Base-by-base conservation (phyloP, 2,888 invertebrate genomes). In the Heliconius hortense region DNA sequence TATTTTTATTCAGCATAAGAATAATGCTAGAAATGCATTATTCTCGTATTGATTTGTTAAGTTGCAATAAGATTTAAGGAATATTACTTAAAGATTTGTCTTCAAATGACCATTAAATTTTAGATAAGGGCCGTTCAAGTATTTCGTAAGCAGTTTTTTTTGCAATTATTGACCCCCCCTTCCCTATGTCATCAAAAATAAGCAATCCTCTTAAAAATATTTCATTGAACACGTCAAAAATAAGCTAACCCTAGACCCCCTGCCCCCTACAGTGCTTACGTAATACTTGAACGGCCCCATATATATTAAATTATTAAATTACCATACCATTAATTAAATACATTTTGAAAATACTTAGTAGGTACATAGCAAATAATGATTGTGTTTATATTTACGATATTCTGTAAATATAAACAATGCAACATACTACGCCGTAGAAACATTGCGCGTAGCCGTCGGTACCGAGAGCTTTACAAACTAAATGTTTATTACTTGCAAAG, bases 371-470 rank as follows among this genome's bases (percentile, higher is more conserved):
- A 24, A 66, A 66, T 26, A 26, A 26, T 26, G 0, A 64, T 7
- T n/a, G 0, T 64, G 13, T 35, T 64, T 26, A 64, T 64, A 11
- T 66, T 66, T 66, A 24, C 5, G 5, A 13, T 66, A 24, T 24
- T 39, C 0, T 15, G 26, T n/a, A 66, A n/a, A 24, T 1, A 39
- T 66, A 66, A 43, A 43, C 39, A 39, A 66, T 59, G 21, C 31
- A 59, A 11, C 53, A 69, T 31, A 31, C 69, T 69, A 69, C 69
- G 69, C n/a, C 69, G 69, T 69, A 69, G 69, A n/a, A 56, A 69
- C 31, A 31, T 56, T 53, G 13, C 13, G 53, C 28, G 69, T 69
- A 69, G 69, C 69, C 31, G 31, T 56, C 15, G 7, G 39, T 24
- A 43, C 18, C 24, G 7, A n/a, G 53, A 11, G 53, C 69, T 56